These are phyloP conservation scores for Alauda arvensis DNA, from an alignment of 2,797 vertebrate genomes.

Conservation along the genomic window DNA sequence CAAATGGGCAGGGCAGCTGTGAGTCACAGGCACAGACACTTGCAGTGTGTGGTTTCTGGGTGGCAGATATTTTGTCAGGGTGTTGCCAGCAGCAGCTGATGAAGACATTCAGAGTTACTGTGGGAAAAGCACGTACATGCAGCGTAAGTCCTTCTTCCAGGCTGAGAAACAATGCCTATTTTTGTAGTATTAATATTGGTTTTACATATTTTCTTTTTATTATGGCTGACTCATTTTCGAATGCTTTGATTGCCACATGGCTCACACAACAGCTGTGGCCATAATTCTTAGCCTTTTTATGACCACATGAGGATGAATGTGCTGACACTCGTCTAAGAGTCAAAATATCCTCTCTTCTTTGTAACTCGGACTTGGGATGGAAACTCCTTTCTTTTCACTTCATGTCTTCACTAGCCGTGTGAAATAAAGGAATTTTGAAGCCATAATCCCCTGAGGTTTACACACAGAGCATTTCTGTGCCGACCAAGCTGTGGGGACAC, in stretches of 20 bases:
- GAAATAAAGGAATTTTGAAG: not conserved
- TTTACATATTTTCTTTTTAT: not conserved
- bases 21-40: constrained; percentile 22
- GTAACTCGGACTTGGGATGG: not conserved
- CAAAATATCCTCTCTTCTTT: not conserved
- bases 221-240: not conserved
- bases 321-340: not conserved
- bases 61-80: not conserved
- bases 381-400: not conserved
- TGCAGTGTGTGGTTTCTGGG: not conserved
- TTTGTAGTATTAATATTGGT: not conserved
- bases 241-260: not conserved
- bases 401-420: not conserved
- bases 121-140: not conserved
- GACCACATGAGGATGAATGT: not conserved
- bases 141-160: not conserved
- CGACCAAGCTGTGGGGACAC: too few relatives aligned
- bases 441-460: not conserved
- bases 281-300: not conserved
- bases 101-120: not conserved
- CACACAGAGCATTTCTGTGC: not conserved
- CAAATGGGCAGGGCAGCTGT: not conserved
- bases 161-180: not conserved
- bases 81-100: constrained; percentile 29
- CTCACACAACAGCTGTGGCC: not conserved